Percentiles rank a stretch among this genome's conserved stretches.
These are phyloP conservation scores for Bos taurus DNA, from an alignment of 2,113 vertebrate genomes.

Conservation along the genomic window ARS-UCD2.0 NC_037349.1:6019001-6019500, in stretches of 20 bases:
- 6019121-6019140: background rate
- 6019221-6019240: background rate
- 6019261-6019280: background rate
- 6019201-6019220: background rate
- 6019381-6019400: background rate
- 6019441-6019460: background rate
- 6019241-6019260: background rate
- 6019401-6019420: background rate
- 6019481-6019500: background rate
- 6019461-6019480: background rate
- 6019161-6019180: slow-evolving; percentile 16
- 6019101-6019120: background rate
- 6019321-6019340: background rate
- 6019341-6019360: background rate
- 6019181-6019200: background rate
- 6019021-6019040: background rate
- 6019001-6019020: background rate
- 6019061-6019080: background rate
- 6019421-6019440: background rate
- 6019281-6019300: background rate
- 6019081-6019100: background rate
- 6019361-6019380: background rate
- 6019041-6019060: background rate
- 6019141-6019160: background rate
- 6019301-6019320: slow-evolving; percentile 2